Conservation (phyloP, 2,797 vertebrate genomes). For the Gymnodraco acuticeps region DNA sequence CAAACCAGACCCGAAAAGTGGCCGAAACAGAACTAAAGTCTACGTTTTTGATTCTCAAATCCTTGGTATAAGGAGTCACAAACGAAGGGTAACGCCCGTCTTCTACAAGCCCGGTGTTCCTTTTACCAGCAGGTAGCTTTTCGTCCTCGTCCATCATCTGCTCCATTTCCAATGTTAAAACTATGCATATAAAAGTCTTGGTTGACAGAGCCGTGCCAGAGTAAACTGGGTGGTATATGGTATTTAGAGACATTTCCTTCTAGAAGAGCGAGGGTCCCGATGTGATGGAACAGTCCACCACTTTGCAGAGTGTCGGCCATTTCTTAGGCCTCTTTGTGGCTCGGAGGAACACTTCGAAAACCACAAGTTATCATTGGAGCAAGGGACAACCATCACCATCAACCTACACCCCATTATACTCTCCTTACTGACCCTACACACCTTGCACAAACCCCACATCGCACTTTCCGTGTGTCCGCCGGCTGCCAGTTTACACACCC, state of each 20-base stretch:
- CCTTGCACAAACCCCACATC: slow-evolving; percentile 56
- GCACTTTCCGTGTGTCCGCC: slow-evolving; percentile 61
- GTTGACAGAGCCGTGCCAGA: slow-evolving; percentile 79
- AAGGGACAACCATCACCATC: slow-evolving; percentile 69
- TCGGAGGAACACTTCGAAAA: slow-evolving; percentile 88
- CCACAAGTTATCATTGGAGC: slow-evolving; percentile 94
- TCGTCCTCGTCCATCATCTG: slow-evolving; percentile 75
- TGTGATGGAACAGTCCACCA: slow-evolving; percentile 87
- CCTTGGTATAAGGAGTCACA: slow-evolving; percentile 44
- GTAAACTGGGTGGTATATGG: slow-evolving; percentile 86
- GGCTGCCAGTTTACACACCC: slow-evolving; percentile 71
- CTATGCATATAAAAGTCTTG: slow-evolving; percentile 79
- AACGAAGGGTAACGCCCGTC: slow-evolving; percentile 32
- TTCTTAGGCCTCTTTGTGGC: slow-evolving; percentile 95
- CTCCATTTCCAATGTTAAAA: slow-evolving; percentile 66
- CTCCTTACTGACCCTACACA: slow-evolving; percentile 63
- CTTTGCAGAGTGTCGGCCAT: slow-evolving; percentile 83
- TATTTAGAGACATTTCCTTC: slow-evolving; percentile 88
- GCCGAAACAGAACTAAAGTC: background rate
- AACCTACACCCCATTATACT: slow-evolving; percentile 81
- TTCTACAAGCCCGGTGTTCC: slow-evolving; percentile 65
- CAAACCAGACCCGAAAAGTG: slow-evolving; percentile 30
- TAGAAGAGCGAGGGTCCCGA: slow-evolving; percentile 83
- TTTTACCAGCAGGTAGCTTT: slow-evolving; percentile 76
- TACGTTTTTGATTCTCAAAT: slow-evolving; percentile 43